Evolutionary conservation across 2,888 invertebrate species (phyloP).

Genomic region (Hermaeophaga mercurialis): DNA sequence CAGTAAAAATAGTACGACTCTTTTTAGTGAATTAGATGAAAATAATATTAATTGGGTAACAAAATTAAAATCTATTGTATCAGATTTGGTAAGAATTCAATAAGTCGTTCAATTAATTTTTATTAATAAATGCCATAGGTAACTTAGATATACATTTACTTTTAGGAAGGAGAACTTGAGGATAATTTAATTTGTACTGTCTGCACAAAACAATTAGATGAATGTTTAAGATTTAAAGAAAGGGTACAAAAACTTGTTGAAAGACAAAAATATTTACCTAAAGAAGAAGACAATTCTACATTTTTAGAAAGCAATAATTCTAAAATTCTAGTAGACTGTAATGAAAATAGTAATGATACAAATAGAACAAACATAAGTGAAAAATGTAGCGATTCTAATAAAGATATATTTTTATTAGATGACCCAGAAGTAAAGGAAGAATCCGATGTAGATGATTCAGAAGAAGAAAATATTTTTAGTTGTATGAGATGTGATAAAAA

Average conservation of each 20-base stretch:
- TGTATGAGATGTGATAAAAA: conserved; percentile 14
- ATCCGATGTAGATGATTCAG: background rate
- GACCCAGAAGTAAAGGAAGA: conserved; percentile 3
- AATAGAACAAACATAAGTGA: background rate
- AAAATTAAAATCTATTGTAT: conserved; percentile 31
- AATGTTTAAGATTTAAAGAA: conserved; percentile 17
- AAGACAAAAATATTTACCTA: conserved; percentile 1
- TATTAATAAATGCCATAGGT: background rate
- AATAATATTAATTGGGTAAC: conserved; percentile 29
- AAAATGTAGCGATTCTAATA: conserved; percentile 5
- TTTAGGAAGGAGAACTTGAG: conserved; percentile 13
- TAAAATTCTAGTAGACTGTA: background rate
- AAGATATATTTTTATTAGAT: too few relatives aligned
- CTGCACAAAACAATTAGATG: conserved; percentile 14
- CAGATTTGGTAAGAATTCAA: conserved; percentile 31
- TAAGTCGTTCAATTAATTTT: background rate
- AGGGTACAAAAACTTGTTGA: conserved; percentile 8
- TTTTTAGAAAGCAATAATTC: background rate
- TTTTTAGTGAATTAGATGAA: conserved; percentile 26
- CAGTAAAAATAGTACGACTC: background rate
- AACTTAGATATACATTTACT: background rate
- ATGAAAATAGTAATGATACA: conserved; percentile 11
- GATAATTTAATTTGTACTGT: conserved; percentile 12
- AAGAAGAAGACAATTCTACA: background rate
- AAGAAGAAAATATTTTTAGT: conserved; percentile 3